These are phyloP conservation scores for Daubentonia madagascariensis DNA, from an alignment of 2,113 vertebrate genomes.

Conservation along the genomic window DNA sequence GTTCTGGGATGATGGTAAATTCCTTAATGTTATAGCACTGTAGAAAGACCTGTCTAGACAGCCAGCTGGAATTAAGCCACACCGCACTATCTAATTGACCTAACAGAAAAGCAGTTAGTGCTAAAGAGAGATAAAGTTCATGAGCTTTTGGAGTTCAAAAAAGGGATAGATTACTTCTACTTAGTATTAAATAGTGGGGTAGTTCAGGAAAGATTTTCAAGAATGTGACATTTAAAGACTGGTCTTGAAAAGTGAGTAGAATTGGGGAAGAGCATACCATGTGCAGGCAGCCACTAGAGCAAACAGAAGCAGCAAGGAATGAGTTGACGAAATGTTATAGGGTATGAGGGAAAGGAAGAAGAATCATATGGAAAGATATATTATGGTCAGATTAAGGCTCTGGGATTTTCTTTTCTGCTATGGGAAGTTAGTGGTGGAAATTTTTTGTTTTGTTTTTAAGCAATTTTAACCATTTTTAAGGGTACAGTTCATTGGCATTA, in stretches of 20 bases:
- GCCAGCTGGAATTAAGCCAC: neutral
- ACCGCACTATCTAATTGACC: neutral
- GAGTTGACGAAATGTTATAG: neutral
- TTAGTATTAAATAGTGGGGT: neutral
- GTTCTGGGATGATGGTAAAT: neutral
- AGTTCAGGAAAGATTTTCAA: conserved; percentile 13
- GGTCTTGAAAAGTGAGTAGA: neutral
- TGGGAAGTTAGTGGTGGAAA: neutral
- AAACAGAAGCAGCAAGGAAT: neutral
- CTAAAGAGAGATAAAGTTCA: neutral
- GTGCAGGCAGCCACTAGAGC: neutral
- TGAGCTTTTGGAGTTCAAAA: neutral
- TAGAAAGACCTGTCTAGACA: neutral
- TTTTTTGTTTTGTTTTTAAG: neutral
- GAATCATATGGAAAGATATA: neutral
- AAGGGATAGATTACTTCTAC: neutral
- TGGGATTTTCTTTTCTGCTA: neutral
- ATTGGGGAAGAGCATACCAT: neutral
- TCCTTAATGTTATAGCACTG: neutral
- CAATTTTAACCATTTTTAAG: neutral
- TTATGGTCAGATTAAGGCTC: neutral
- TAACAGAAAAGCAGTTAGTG: conserved; percentile 4
- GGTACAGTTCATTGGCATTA: neutral
- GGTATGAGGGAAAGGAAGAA: neutral
- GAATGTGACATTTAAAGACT: neutral